Percentiles rank a stretch among this genome's conserved stretches.
phyloP scores from a whole-genome alignment of 2,797 vertebrate species.

The Gambusia yucatana region DNA sequence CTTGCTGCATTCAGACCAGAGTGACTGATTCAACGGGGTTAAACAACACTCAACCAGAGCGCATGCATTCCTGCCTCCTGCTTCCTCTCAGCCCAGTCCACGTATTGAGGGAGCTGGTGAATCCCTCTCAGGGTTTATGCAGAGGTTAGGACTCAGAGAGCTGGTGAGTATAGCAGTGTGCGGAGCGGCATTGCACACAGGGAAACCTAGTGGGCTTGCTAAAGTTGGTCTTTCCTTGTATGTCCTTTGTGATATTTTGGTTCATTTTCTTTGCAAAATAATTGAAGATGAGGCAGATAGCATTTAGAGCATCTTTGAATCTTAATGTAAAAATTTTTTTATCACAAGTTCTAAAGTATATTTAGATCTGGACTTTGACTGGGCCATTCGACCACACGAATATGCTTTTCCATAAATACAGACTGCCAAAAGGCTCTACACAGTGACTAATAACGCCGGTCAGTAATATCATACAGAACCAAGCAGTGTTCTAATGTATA shows the following conservation, averaged over 20 bases:
- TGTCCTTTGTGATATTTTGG: neutral
- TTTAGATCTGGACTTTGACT: neutral
- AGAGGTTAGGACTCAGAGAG: neutral
- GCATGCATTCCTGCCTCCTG: slow-evolving; percentile 53
- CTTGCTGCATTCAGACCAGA: slow-evolving; percentile 56
- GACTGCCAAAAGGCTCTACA: neutral
- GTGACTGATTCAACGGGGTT: slow-evolving; percentile 60
- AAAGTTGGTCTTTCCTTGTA: neutral
- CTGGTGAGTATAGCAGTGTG: neutral
- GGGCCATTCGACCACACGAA: neutral
- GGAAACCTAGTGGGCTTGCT: neutral
- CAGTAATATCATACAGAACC: neutral
- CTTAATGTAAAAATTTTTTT: neutral
- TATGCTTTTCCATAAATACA: neutral
- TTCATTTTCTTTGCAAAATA: neutral
- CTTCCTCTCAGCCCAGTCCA: slow-evolving; percentile 33
- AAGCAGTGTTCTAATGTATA: neutral
- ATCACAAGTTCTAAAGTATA: neutral
- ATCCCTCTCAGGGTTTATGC: slow-evolving; percentile 12
- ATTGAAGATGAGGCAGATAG: neutral
- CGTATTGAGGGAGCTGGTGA: slow-evolving; percentile 20
- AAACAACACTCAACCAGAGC: slow-evolving; percentile 67
- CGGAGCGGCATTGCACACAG: neutral
- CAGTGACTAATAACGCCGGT: neutral
- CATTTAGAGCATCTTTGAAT: neutral